Base-by-base conservation (phyloP, 1,140 invertebrate genomes). In the Mylabris phalerata region DNA sequence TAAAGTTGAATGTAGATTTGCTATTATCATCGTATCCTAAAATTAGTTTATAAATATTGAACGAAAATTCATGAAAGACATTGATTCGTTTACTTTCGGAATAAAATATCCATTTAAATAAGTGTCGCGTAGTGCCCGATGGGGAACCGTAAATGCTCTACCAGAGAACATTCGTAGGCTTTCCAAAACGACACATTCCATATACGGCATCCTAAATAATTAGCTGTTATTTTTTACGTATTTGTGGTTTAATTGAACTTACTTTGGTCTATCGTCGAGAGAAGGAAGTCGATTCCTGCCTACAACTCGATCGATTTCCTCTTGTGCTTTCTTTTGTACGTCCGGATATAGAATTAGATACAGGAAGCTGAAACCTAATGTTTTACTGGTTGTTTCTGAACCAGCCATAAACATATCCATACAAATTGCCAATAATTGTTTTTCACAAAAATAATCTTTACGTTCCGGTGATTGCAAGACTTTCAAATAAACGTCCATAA, bases 401-500 rank as follows among this genome's bases (percentile, higher is more conserved):
- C 89, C 41, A 32, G 88, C 89, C 74, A 91, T 85, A 62, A 91
- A 92, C 79, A 92, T 80, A 63, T 92, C 89, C 77, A 90, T 75
- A 65, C 88, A 90, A 49, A 88, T 84, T 0, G 87, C 87, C 44
- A 91, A 69, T 38, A 92, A 69, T 60, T 91, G 89, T 43, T 79
- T 78, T 68, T 91, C 88, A 68, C 78, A 58, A 51, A 73, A 80
- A 11, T 11, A n/a, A 2, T 75, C 19, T n/a, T 60, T 60, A 50
- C 41, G 26, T 47, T 65, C 77, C n/a, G 75, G 73, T 6, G 79
- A 78, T 50, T 79, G 75, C 48, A 89, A 70, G 51, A 82, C 80
- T 67, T 88, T 79, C 11, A 94, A 75, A 68, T 93, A 94, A 6
- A 84, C 83, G 65, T 94, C 91, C 81, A 95, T 93, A 13, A 94